These are phyloP conservation scores for Poecilia wingei DNA, from an alignment of 2,797 vertebrate genomes.

Conservation along the genomic window DNA sequence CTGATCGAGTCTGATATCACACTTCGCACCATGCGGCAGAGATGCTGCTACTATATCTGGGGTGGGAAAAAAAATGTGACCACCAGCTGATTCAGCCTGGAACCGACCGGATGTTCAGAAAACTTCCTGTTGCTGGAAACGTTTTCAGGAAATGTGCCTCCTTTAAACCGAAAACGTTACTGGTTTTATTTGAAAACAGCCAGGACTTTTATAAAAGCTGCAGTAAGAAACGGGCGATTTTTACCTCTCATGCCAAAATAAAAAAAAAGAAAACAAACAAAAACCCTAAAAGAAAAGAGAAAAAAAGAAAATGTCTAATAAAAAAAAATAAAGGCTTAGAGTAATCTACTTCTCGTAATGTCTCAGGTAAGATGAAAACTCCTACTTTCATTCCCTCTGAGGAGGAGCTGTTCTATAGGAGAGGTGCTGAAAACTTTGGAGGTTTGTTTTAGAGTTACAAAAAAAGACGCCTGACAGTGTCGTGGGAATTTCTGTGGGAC, in stretches of 20 bases:
- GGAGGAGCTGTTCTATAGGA: constrained; percentile 69
- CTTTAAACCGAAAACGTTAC: background rate
- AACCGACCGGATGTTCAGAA: too few species aligned
- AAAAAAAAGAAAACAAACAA: background rate
- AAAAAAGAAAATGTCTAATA: background rate
- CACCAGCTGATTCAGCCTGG: too few species aligned
- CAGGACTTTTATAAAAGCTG: background rate
- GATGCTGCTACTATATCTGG: too few species aligned
- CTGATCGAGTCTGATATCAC: too few species aligned
- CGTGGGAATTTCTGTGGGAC: constrained; percentile 57
- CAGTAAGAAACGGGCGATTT: background rate
- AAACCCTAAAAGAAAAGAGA: background rate
- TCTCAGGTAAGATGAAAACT: too few species aligned
- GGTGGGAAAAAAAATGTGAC: too few species aligned
- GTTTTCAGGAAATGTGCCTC: background rate
- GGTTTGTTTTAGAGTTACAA: constrained; percentile 1
- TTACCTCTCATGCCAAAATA: background rate
- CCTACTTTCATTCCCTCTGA: background rate
- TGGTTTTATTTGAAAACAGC: background rate
- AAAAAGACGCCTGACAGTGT: background rate
- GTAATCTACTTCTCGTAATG: background rate
- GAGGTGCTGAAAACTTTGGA: constrained; percentile 70
- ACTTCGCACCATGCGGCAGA: too few species aligned
- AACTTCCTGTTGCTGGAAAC: too few species aligned
- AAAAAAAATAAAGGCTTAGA: background rate